A percentile compares a stretch with the other conserved stretches of the same genome.
Evolutionary conservation across 2,888 invertebrate genomes (phyloP).

Genomic region (Drosophila birchii): DNA sequence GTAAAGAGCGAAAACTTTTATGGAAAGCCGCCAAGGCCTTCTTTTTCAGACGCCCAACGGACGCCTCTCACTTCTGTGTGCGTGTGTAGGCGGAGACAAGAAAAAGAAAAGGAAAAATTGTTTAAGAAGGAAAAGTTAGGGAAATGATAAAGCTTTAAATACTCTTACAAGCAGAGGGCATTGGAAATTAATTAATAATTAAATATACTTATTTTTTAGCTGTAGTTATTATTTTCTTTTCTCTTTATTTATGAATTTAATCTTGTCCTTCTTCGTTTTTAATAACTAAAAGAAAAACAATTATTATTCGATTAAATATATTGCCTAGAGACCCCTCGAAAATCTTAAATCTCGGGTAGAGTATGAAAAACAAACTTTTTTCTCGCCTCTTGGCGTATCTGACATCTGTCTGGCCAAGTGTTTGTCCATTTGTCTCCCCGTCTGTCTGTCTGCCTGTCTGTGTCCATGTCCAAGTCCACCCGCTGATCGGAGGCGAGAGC

Average conservation of each 20-base stretch:
- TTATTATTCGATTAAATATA: background rate
- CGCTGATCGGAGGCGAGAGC: slow-evolving; percentile 50
- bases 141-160: slow-evolving; percentile 14
- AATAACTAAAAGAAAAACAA: background rate
- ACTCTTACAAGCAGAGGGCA: background rate
- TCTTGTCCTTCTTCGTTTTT: background rate
- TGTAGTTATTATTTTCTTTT: background rate
- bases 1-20: slow-evolving; percentile 17
- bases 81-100: slow-evolving; percentile 20
- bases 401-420: slow-evolving; percentile 68
- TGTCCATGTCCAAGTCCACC: slow-evolving; percentile 35
- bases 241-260: too few relatives aligned
- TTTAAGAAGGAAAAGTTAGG: background rate
- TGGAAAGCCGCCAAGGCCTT: slow-evolving; percentile 44
- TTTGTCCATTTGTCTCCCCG: slow-evolving; percentile 33
- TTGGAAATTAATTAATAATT: background rate
- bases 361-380: slow-evolving; percentile 8
- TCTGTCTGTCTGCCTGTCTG: slow-evolving; percentile 27
- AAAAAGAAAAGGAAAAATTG: slow-evolving; percentile 23
- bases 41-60: slow-evolving; percentile 4
- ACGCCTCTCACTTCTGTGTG: slow-evolving; percentile 20
- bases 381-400: slow-evolving; percentile 39
- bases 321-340: background rate
- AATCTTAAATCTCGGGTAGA: slow-evolving; percentile 1
- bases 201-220: background rate